Evolutionary conservation across 2,113 vertebrate species (phyloP).

Genomic region (Petromus typicus): DNA sequence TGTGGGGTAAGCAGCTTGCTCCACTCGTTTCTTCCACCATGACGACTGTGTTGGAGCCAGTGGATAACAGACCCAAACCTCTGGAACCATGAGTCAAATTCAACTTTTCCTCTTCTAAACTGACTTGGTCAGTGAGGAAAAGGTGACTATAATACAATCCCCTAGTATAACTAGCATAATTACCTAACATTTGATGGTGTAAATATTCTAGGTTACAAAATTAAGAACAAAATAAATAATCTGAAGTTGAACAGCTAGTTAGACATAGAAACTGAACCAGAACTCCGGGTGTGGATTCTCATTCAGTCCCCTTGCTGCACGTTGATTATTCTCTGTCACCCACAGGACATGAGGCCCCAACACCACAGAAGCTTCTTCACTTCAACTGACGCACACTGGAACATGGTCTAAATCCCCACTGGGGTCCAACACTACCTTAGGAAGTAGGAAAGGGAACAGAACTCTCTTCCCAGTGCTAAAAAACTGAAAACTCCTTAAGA

Average conservation of each 20-base stretch:
- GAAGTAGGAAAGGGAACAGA: background rate
- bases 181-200: background rate
- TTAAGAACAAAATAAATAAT: background rate
- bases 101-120: background rate
- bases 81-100: background rate
- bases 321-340: background rate
- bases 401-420: background rate
- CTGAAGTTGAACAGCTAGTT: background rate
- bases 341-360: accelerated
- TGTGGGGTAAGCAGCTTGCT: background rate
- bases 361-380: background rate
- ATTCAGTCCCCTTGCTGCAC: background rate
- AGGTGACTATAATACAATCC: background rate
- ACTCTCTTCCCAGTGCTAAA: background rate
- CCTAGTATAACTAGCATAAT: background rate
- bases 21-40: background rate
- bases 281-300: background rate
- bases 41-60: background rate
- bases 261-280: background rate
- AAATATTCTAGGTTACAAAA: background rate
- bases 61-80: background rate
- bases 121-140: background rate
- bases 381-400: accelerated
- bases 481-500: background rate
- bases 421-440: background rate